A percentile compares a stretch with the other conserved stretches of the same genome.
Evolutionary conservation across 2,888 invertebrate genomes (phyloP).

Genomic region (Drosophila gaucha): DNA sequence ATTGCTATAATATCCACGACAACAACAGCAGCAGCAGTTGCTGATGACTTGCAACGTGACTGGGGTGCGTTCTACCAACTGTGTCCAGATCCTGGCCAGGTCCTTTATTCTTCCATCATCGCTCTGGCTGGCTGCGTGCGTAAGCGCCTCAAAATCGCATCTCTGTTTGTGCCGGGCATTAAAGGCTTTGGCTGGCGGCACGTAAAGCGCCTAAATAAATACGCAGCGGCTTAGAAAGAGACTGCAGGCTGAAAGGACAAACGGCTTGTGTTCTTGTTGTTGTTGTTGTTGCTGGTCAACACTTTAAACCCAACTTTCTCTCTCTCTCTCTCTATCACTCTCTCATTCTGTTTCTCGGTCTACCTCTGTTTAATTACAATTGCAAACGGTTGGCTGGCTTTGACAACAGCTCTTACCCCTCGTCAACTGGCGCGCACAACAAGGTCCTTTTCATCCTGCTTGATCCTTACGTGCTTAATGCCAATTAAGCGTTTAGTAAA

Average conservation of each 20-base stretch:
- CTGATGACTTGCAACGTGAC: conserved; percentile 58
- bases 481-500: conserved; percentile 72
- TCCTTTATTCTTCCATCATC: conserved; percentile 27
- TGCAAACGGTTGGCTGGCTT: conserved; percentile 57
- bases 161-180: conserved; percentile 73
- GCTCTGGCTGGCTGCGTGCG: conserved; percentile 51
- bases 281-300: conserved; percentile 18
- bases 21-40: conserved; percentile 37
- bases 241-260: conserved; percentile 10
- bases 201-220: conserved; percentile 70
- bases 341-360: not conserved
- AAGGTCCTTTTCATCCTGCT: conserved; percentile 1
- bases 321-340: not conserved
- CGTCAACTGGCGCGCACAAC: conserved; percentile 12
- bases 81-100: conserved; percentile 13
- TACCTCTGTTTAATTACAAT: conserved; percentile 63
- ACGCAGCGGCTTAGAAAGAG: conserved; percentile 27
- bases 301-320: conserved; percentile 49
- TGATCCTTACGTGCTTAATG: conserved; percentile 69
- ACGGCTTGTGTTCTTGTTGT: not conserved
- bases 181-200: conserved; percentile 69
- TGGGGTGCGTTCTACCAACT: conserved; percentile 35
- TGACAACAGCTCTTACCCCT: conserved; percentile 55
- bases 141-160: conserved; percentile 70
- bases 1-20: conserved; percentile 73